These are phyloP conservation scores for Megalonaias nervosa DNA, from an alignment of 1,140 invertebrate species.

Conservation along the genomic window DNA sequence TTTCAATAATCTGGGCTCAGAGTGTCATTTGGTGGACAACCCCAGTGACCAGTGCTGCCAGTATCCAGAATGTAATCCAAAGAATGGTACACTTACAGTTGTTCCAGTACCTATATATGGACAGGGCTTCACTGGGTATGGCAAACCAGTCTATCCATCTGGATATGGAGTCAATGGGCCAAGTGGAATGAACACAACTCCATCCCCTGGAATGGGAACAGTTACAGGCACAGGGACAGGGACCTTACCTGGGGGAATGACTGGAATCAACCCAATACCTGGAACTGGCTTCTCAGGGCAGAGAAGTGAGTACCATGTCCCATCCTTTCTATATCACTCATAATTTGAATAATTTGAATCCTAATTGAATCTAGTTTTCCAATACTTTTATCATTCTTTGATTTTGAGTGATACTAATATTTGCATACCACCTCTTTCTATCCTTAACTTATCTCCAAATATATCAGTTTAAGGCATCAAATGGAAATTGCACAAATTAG, in stretches of 20 bases:
- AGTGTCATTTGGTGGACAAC: slow-evolving; percentile 35
- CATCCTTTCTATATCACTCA: no score
- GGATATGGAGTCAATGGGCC: no score
- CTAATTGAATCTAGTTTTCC: no score
- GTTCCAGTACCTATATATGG: slow-evolving; percentile 31
- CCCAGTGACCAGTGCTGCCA: slow-evolving; percentile 26
- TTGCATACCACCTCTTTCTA: no score
- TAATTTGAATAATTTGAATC: no score
- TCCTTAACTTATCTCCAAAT: no score
- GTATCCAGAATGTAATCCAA: slow-evolving; percentile 22
- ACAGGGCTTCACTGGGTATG: slow-evolving; percentile 32
- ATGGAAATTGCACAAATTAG: no score
- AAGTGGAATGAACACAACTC: slow-evolving; percentile 5
- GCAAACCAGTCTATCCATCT: slow-evolving; percentile 5
- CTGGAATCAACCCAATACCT: background rate
- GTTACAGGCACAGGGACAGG: slow-evolving; percentile 4
- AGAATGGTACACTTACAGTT: slow-evolving; percentile 2
- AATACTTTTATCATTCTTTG: no score
- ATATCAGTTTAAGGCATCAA: no score
- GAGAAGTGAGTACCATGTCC: slow-evolving; percentile 7
- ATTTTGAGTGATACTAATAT: no score
- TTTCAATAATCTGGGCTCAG: slow-evolving; percentile 31
- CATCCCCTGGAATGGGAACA: slow-evolving; percentile 19
- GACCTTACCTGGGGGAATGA: background rate
- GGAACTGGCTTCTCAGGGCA: slow-evolving; percentile 14